Percentiles rank a stretch among this genome's conserved stretches.
These are phyloP conservation scores for Lytechinus variegatus DNA, from an alignment of 35 echinoderm and acorn worm genomes.

Conservation along the genomic window DNA sequence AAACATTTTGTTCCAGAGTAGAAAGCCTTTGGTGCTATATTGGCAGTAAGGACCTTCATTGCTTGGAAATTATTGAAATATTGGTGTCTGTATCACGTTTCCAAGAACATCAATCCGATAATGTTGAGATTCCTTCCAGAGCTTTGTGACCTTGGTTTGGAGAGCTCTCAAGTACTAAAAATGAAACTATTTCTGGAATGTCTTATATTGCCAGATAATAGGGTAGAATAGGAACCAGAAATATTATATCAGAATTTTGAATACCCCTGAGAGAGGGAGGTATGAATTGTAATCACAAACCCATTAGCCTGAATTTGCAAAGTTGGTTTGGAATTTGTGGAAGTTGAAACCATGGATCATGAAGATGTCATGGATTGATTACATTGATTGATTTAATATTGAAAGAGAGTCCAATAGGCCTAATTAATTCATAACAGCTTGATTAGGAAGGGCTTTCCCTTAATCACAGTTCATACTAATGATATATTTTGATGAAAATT, in stretches of 20 bases:
- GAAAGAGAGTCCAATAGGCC: too few relatives aligned
- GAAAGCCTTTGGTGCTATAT: too few relatives aligned
- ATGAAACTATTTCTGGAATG: constrained; percentile 5
- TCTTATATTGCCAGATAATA: background rate
- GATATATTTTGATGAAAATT: too few relatives aligned
- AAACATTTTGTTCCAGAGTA: background rate
- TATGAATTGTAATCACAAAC: background rate
- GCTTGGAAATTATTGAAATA: background rate
- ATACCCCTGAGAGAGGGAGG: background rate
- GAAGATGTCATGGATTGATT: too few relatives aligned
- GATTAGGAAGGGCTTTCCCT: too few relatives aligned
- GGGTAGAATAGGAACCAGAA: background rate
- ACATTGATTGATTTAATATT: too few relatives aligned
- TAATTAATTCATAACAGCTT: too few relatives aligned
- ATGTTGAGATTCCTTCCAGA: background rate
- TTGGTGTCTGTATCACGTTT: background rate
- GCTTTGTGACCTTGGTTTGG: background rate
- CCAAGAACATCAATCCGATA: background rate
- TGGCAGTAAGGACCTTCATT: too few relatives aligned
- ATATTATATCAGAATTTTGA: constrained; percentile 2
- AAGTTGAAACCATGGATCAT: too few relatives aligned
- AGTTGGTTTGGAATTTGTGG: too few relatives aligned
- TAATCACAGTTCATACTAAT: too few relatives aligned
- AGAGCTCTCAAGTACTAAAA: background rate
- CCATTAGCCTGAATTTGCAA: too few relatives aligned